Conservation (phyloP, 2,797 vertebrate species). For the Neosalanx taihuensis region DNA sequence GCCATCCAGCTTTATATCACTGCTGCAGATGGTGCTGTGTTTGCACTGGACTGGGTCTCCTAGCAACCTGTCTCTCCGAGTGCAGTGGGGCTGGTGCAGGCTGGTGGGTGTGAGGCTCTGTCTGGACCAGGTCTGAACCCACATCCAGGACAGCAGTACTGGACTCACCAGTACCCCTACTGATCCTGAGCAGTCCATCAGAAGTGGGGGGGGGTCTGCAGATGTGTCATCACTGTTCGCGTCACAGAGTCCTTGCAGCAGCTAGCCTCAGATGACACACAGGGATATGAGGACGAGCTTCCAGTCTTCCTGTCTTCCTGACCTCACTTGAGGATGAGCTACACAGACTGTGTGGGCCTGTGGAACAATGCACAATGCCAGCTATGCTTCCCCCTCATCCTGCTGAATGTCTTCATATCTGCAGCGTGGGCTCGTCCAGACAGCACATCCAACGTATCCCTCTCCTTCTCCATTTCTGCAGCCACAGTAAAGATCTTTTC, state of each 20-base stretch:
- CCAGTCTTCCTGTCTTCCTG: conserved; percentile 25
- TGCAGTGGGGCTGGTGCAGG: conserved; percentile 47
- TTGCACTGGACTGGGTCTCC: conserved; percentile 71
- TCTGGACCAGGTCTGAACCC: conserved; percentile 44
- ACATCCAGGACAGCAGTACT: background rate
- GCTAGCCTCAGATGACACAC: conserved; percentile 17
- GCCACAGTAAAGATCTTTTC: background rate
- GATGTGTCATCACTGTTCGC: too few relatives aligned
- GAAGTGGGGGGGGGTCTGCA: too few relatives aligned
- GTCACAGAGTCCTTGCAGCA: background rate
- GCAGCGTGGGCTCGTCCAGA: too few relatives aligned
- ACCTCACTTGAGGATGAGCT: conserved; percentile 21
- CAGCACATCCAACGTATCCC: too few relatives aligned
- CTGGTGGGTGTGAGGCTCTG: conserved; percentile 59
- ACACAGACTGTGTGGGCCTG: conserved; percentile 3
- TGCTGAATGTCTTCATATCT: conserved; percentile 52
- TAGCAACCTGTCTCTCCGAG: conserved; percentile 72
- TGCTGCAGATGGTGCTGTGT: conserved; percentile 74
- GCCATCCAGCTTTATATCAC: conserved; percentile 47
- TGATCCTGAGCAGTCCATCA: too few relatives aligned
- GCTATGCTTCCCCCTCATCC: conserved; percentile 39
- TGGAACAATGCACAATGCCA: background rate
- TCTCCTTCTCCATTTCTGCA: background rate
- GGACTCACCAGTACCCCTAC: too few relatives aligned
- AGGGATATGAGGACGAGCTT: conserved; percentile 33